A percentile compares a stretch with the other conserved stretches of the same genome.
phyloP scores from a whole-genome alignment of 1,140 invertebrate species.

The Drosophila littoralis region DNA sequence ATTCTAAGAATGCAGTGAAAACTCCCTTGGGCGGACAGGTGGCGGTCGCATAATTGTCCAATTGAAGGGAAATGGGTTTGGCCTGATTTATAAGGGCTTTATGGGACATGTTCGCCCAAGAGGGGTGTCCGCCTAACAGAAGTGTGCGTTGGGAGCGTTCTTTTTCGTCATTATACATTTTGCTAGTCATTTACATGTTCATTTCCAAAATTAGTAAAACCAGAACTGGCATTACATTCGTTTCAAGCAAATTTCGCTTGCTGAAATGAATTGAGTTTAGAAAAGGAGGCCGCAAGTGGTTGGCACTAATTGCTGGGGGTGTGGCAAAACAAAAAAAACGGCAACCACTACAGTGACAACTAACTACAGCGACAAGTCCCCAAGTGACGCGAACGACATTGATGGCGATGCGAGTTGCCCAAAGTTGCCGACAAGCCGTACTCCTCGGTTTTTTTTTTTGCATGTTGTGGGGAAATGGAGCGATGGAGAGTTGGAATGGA shows the following conservation, averaged over 20 bases:
- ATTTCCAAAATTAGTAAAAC: constrained; percentile 25
- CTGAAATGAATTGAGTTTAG: constrained; percentile 22
- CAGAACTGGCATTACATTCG: constrained; percentile 15
- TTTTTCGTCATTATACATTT: neutral
- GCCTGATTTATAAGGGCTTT: too few relatives aligned
- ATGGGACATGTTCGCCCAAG: too few relatives aligned
- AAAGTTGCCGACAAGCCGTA: constrained; percentile 45
- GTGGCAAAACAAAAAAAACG: constrained; percentile 3
- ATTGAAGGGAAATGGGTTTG: too few relatives aligned
- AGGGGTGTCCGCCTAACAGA: too few relatives aligned
- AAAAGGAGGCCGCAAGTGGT: constrained; percentile 7
- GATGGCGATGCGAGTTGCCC: constrained; percentile 26
- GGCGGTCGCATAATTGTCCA: too few relatives aligned
- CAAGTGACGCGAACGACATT: constrained; percentile 20
- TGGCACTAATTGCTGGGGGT: neutral
- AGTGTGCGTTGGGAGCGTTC: too few relatives aligned
- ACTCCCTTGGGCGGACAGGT: too few relatives aligned
- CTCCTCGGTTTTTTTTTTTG: constrained; percentile 35
- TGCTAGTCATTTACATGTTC: neutral
- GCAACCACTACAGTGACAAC: neutral
- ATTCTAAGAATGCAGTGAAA: too few relatives aligned
- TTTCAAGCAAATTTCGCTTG: constrained; percentile 29
- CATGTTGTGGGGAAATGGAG: constrained; percentile 42
- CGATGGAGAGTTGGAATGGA: neutral
- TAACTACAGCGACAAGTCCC: constrained; percentile 1